Base-by-base conservation (phyloP, 2,113 vertebrate genomes). In the Paraplagusia blochii region DNA sequence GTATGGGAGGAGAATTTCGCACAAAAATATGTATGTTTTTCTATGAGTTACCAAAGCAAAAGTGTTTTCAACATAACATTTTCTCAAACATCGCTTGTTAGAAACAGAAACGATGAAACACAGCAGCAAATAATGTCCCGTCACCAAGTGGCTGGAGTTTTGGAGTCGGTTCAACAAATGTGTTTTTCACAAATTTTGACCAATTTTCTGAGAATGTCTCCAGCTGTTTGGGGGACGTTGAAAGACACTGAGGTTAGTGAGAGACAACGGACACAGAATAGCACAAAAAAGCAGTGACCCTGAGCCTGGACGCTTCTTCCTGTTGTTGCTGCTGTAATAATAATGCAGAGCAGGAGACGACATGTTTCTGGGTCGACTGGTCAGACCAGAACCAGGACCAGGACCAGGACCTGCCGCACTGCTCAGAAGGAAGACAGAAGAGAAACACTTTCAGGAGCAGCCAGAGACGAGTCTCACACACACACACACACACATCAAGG, bases 241-340 rank as follows among this genome's bases (percentile, higher is more conserved):
- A 29, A 29, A 6, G 22, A 4, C 22, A 29, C 45, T 14, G 14
- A 7, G 44, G 44, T 57, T 65, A 17, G 11, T 0, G 13, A 0
- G 19, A 5, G 50, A 19, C 11, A 50, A 63, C 6, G 22, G 22
- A 54, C 5, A 44, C 9, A 39, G 46, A 63, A 43, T 54, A 0
- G 72, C 52, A 15, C 67, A 13, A 63, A 78, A 58, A 17, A 5
- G 43, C 54, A 74, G 46, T 73, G 71, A 85, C 81, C 79, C 85
- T 44, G 80, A 48, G 68, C 45, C 60, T 51, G 78, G 65, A 53
- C 40, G 62, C 69, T 88, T 90, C 84, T 55, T 90, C 83, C 44
- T 85, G 84, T 66, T 36, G 81, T 79, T 84, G 85, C 57, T 88
- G 86, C 57, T 88, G 86, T 88, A 88, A 89, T 83, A 87, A 83